phyloP scores from a whole-genome alignment of 2,113 vertebrate species.

The Rattus norvegicus region GRCr8 NC_086023.1:162307501-162308000 shows the following conservation, averaged over 20 bases:
- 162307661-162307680: neutral
- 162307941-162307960: neutral
- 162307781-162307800: no score
- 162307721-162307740: neutral
- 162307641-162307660: neutral
- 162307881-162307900: neutral
- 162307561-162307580: neutral
- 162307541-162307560: neutral
- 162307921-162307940: neutral
- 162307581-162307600: neutral
- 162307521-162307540: neutral
- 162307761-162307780: no score
- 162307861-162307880: neutral
- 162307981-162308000: rapidly evolving
- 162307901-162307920: neutral
- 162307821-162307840: no score
- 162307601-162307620: neutral
- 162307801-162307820: no score
- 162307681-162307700: neutral
- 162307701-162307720: neutral
- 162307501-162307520: neutral
- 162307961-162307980: no score
- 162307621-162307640: neutral
- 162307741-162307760: neutral
- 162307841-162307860: no score